Conservation (phyloP, 1,140 invertebrate species). For the Probaryconus sp. region DNA sequence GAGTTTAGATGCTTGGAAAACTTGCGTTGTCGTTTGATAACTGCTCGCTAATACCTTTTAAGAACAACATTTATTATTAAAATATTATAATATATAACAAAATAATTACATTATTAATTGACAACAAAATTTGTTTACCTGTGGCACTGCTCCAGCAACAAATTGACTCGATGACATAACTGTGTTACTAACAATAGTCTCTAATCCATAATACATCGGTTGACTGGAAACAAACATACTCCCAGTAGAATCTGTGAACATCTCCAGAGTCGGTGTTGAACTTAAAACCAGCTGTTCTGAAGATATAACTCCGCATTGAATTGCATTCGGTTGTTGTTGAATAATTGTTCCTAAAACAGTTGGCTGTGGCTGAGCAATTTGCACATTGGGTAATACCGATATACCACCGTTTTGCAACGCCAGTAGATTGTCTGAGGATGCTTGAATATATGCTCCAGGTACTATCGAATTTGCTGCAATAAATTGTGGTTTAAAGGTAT, state of each 20-base stretch:
- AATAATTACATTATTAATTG: not conserved
- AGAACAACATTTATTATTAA: no score
- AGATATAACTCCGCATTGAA: conserved; percentile 80
- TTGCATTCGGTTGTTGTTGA: conserved; percentile 79
- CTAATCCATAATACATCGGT: conserved; percentile 88
- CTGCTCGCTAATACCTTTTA: conserved; percentile 87
- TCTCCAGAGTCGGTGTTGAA: conserved; percentile 83
- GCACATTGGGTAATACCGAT: conserved; percentile 80
- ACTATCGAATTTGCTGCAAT: conserved; percentile 80
- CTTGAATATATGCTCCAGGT: conserved; percentile 82
- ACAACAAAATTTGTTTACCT: no score
- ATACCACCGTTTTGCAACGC: conserved; percentile 81
- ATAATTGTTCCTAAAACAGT: conserved; percentile 83
- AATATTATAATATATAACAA: not conserved
- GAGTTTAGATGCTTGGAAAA: conserved; percentile 87
- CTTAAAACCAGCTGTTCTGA: conserved; percentile 82
- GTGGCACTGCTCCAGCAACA: conserved; percentile 86
- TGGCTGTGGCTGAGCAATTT: conserved; percentile 76
- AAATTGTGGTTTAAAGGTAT: conserved; percentile 80
- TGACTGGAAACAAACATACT: conserved; percentile 84
- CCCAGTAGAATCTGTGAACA: conserved; percentile 83
- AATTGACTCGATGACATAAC: conserved; percentile 91
- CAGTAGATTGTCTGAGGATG: conserved; percentile 80
- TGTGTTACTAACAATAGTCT: conserved; percentile 90
- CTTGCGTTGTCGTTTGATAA: conserved; percentile 89